A percentile compares a stretch with the other conserved stretches of the same genome.
Conservation (phyloP, 2,113 vertebrate species). For the Galbula dea region DNA sequence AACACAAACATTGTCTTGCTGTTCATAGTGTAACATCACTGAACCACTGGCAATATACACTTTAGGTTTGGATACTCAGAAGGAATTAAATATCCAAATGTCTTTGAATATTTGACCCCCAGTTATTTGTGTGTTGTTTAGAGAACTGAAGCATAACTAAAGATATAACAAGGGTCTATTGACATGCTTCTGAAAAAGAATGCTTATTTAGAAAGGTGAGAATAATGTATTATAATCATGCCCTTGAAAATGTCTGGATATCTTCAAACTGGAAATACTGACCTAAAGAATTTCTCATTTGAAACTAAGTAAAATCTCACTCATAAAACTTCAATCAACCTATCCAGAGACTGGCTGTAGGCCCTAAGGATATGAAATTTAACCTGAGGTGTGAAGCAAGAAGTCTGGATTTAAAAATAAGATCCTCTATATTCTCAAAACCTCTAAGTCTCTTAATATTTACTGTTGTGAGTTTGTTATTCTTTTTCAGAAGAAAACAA, state of each 20-base stretch:
- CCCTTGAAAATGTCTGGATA: slow-evolving; percentile 18
- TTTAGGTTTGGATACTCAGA: neutral
- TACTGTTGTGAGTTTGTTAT: neutral
- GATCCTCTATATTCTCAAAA: neutral
- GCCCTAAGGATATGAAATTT: neutral
- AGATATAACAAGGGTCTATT: neutral
- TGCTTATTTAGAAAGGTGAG: neutral
- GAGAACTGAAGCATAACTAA: slow-evolving; percentile 13
- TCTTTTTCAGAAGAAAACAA: neutral
- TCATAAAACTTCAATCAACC: neutral
- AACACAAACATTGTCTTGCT: neutral
- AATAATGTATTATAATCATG: neutral
- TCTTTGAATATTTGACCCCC: neutral
- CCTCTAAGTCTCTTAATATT: neutral
- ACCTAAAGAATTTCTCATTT: neutral
- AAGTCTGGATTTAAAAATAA: neutral
- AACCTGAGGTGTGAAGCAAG: neutral
- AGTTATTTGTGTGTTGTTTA: neutral
- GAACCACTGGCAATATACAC: neutral
- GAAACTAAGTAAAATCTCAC: neutral
- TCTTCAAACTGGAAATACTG: neutral
- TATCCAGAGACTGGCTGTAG: neutral
- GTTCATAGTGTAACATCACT: neutral
- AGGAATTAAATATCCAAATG: neutral
- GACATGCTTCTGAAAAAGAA: neutral